A percentile compares a stretch with the other conserved stretches of the same genome.
Evolutionary conservation across 2,113 vertebrate species (phyloP).

Genomic region (Irena cyanogastra): DNA sequence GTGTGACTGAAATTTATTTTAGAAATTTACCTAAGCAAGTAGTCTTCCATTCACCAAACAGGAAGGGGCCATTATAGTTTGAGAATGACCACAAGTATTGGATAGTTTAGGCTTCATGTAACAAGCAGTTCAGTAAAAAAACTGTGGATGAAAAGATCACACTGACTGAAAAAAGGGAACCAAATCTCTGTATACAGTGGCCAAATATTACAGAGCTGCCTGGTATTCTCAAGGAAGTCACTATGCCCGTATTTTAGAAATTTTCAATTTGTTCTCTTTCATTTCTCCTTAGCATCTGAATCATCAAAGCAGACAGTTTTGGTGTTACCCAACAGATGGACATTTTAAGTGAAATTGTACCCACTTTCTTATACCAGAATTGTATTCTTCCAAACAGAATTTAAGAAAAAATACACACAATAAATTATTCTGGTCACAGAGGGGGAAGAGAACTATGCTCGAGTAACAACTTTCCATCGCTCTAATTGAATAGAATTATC

Average conservation of each 20-base stretch:
- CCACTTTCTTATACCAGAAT: slow-evolving; percentile 11
- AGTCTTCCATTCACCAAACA: neutral
- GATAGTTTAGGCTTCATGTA: neutral
- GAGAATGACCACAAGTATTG: neutral
- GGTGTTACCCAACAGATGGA: neutral
- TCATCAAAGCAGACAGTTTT: neutral
- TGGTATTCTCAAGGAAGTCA: neutral
- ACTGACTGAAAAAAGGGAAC: neutral
- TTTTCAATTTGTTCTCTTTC: slow-evolving; percentile 11
- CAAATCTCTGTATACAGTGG: neutral
- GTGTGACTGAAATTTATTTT: neutral
- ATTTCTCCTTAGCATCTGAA: slow-evolving; percentile 35
- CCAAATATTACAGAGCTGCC: neutral
- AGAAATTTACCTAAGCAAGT: neutral
- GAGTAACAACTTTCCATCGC: neutral
- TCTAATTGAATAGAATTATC: neutral
- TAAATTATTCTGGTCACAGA: neutral
- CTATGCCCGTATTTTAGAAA: neutral
- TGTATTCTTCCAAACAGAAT: neutral
- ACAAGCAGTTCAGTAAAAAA: neutral
- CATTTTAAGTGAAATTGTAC: neutral
- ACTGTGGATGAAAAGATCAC: neutral
- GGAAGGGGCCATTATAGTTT: neutral
- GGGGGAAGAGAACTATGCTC: neutral
- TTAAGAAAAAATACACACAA: neutral